Evolutionary conservation across 1,140 invertebrate genomes (phyloP), one percentile per base, ranked within the genome.

Genomic region (Apis laboriosa): DNA sequence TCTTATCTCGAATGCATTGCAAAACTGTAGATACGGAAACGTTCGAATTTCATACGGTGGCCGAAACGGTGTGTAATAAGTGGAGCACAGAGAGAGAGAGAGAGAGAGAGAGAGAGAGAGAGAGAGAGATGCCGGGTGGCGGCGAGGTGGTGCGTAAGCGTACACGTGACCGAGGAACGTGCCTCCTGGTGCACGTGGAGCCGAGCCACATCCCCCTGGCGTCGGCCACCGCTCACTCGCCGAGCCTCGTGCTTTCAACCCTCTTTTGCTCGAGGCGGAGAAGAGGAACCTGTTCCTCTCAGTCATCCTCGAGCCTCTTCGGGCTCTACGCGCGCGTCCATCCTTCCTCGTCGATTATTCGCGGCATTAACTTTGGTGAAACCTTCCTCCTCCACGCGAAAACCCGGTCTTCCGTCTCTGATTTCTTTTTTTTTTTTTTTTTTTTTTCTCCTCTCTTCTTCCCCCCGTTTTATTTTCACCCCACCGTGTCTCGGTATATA

Each of bases 151-250:
- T 77, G 77, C 72, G 71, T 63, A 53, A 56, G 61, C 43, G 58
- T 78, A 89, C 92, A 93, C 92, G 92, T 93, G 92, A 92, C 87
- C 80, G 68, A 71, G 84, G 85, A 93, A 92, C 92, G 92, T 93
- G 92, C 92, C 89, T 84, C 28, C 80, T 71, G 86, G 80, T 90
- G 90, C 92, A 93, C 92, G 92, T 93, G 92, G 90, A 90, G 68
- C 75, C 12, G 64, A 56, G 78, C 34, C 53, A 66, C 71, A 75
- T 77, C 84, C 83, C 86, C 87, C 86, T 77, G 73, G 53, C 67
- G 77, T 73, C 80, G 74, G 56, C 64, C 64, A 66, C 77, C 81
- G 53, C 77, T 82, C 80, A 82, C 72, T 70, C 78, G 74, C 55
- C 77, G 77, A 49, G 86, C 88, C 85, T 80, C 77, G 87, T 86